phyloP scores from a whole-genome alignment of 2,797 vertebrate genomes.

The Spea hammondii region DNA sequence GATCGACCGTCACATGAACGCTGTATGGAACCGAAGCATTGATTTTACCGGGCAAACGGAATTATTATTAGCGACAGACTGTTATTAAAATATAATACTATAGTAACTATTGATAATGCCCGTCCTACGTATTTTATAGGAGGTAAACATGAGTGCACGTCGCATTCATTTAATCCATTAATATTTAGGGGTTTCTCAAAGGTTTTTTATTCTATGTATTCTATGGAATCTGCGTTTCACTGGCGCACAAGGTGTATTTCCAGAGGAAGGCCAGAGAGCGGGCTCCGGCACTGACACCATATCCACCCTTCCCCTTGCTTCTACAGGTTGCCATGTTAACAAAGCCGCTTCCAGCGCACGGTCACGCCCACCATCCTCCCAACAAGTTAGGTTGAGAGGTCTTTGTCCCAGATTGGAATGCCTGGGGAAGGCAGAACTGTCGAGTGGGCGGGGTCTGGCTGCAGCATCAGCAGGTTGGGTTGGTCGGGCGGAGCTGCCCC shows the following conservation, averaged over 20 bases:
- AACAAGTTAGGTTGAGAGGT: conserved; percentile 46
- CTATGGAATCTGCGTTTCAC: no score
- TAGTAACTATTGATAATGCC: no score
- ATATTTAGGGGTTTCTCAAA: no score
- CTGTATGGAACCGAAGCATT: no score
- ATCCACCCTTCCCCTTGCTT: not conserved
- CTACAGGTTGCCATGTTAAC: conserved; percentile 50
- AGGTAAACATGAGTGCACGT: no score
- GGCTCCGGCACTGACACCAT: not conserved
- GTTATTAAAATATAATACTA: no score
- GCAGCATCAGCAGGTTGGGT: conserved; percentile 45
- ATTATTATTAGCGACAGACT: no score
- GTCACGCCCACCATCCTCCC: conserved; percentile 16
- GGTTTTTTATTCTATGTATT: no score
- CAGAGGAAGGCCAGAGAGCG: conserved; percentile 14
- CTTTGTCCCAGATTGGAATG: conserved; percentile 36
- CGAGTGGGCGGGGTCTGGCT: conserved; percentile 33
- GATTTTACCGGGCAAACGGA: no score
- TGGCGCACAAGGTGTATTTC: not conserved
- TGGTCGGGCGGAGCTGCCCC: conserved; percentile 36
- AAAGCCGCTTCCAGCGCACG: conserved; percentile 45
- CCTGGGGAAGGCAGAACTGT: conserved; percentile 18
- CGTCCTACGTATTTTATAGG: no score
- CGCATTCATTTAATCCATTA: no score
- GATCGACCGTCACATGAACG: no score